phyloP scores from a whole-genome alignment of 2,113 vertebrate genomes.

The Ahaetulla prasina region DNA sequence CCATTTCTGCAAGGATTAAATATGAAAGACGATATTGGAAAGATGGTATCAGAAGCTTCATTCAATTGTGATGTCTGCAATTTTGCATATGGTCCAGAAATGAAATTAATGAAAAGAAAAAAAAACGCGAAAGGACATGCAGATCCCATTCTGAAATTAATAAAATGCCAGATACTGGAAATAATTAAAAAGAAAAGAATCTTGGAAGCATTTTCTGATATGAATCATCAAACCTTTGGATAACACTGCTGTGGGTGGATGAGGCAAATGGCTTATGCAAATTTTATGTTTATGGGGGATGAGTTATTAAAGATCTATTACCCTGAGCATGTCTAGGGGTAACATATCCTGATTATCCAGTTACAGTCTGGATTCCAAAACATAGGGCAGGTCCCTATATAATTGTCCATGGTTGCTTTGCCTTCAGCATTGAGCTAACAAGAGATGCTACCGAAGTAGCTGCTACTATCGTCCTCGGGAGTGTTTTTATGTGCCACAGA shows the following conservation, averaged over 20 bases:
- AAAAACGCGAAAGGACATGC: background rate
- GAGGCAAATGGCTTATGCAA: background rate
- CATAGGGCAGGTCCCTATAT: background rate
- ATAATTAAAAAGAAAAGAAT: background rate
- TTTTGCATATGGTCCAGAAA: background rate
- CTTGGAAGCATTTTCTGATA: background rate
- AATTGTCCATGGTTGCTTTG: background rate
- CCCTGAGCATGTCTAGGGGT: background rate
- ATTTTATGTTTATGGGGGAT: background rate
- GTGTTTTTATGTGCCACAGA: background rate
- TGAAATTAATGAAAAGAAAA: background rate
- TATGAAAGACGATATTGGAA: background rate
- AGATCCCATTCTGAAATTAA: background rate
- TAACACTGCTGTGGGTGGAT: background rate
- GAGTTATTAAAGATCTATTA: background rate
- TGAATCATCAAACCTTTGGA: background rate
- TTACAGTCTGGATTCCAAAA: background rate
- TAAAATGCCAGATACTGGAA: background rate
- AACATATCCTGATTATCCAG: background rate
- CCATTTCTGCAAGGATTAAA: background rate
- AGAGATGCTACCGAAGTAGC: background rate
- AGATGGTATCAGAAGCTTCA: background rate
- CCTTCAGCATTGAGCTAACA: background rate
- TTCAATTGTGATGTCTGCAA: background rate
- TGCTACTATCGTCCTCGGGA: rapidly evolving